phyloP scores from a whole-genome alignment of 2,888 invertebrate species.

The Leptogaster cylindrica region DNA sequence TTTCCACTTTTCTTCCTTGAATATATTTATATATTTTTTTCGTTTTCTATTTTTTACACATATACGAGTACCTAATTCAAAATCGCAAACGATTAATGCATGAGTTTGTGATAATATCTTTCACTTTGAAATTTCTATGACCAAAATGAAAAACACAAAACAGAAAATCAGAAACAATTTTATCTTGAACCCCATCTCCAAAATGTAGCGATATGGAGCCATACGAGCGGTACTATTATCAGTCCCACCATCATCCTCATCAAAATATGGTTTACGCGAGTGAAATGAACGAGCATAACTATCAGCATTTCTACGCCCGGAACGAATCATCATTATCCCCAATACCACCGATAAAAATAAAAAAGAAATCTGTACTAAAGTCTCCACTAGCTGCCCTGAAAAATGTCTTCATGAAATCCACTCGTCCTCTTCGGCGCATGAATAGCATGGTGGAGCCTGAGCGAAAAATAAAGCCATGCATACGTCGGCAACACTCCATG shows the following conservation, averaged over 20 bases:
- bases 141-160: constrained; percentile 22
- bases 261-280: constrained; percentile 40
- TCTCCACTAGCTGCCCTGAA: constrained; percentile 60
- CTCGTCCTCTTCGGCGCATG: constrained; percentile 59
- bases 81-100: constrained; percentile 44
- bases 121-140: too few species aligned
- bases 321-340: constrained; percentile 52
- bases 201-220: constrained; percentile 60
- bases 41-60: too few species aligned
- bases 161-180: constrained; percentile 19
- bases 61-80: too few species aligned
- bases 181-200: constrained; percentile 20
- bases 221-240: constrained; percentile 56
- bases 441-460: constrained; percentile 60
- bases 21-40: too few species aligned
- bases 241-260: constrained; percentile 40
- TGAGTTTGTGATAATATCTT: constrained; percentile 39
- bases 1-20: constrained; percentile 1
- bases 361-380: constrained; percentile 61
- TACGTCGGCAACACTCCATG: constrained; percentile 61
- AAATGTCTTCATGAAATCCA: constrained; percentile 60
- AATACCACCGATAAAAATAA: constrained; percentile 56
- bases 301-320: constrained; percentile 44
- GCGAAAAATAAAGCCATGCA: constrained; percentile 54
- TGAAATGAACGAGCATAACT: constrained; percentile 43